Base-by-base conservation (phyloP, 2,113 vertebrate genomes). In the Lampris incognitus region DNA sequence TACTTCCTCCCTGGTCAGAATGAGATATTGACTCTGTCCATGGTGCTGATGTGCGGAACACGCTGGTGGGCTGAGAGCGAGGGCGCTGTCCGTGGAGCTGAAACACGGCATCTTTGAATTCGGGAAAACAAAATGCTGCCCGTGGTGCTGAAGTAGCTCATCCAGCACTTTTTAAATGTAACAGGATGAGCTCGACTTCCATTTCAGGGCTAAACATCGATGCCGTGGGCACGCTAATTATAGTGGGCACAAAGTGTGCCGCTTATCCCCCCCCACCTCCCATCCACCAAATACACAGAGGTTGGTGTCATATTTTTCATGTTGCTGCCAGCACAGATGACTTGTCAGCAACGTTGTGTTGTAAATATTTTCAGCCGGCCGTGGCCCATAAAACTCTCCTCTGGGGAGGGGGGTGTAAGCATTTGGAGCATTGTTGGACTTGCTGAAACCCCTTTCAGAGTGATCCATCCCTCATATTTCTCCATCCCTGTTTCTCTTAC, bases 141-240 rank as follows among this genome's bases (percentile, higher is more conserved):
- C 78, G 0, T 78, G 84, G 77, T 72, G 68, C 86, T 89, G 70
- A 76, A 82, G 44, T 24, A 1, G 66, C 10, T 11, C 0, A 40
- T 0, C 41, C 6, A 44, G 2, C 2, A 7, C 13, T 60, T 10
- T 59, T 24, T 24, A 24, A 24, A 24, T 0, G 71, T 10, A 58
- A 38, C 8, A 11, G 6, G 24, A 24, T 24, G 24, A 24, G 24
- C 24, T 24, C 24, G 24, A 24, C 24, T 39, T 49, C 3, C n/a
- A 46, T 8, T 39, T 8, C 42, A 48, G 13, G 9, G 50, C 42
- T 4, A 40, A 65, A 59, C 2, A 4, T 4, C 4, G 51, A 4
- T 39, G 2, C 8, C 57, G 4, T 9, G 57, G 57, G 41, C 41
- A 46, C 40, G 7, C 6, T 44, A 10, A 54, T 59, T 7, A 5